Evolutionary conservation across 2,797 vertebrate genomes (phyloP), one percentile per base, ranked within the genome.

Genomic region (Lepidocolaptes lacrymiger): DNA sequence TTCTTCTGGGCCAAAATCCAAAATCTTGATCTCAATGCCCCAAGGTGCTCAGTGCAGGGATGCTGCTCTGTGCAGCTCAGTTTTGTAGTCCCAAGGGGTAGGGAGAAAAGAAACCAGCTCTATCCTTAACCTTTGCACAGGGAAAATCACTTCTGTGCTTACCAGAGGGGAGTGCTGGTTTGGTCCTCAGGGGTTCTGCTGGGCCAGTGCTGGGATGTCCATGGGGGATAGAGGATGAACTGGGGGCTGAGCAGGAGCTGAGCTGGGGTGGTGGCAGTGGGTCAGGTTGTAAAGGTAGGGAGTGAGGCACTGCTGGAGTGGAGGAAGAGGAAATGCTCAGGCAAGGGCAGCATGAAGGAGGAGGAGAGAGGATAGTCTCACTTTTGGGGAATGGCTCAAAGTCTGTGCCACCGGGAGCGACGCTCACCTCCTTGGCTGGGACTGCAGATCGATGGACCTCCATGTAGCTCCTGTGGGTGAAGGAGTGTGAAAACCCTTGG

Each of bases 11-110:
- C 36, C 41, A 86, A 78, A 82, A 81, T 43, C 36, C 37, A 82
- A 75, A 79, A 81, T 37, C 48, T 49, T 59, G 5, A 37, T 73
- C 62, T 81, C 66, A 37, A 0, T 16, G 36, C 43, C 39, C 48
- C 3, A 2, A 67, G 43, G 17, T 0, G 0, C 61, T 88, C 0
- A 0, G 3, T 26, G 39, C 8, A 2, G 27, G 26, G 66, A 59
- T 69, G 69, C 39, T 86, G 39, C 39, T 91, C 58, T 56, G 55
- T 55, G 81, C 49, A 81, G 43, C 51, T 90, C 79, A 81, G 68
- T 90, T 93, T 86, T 62, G 58, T 41, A 52, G 52, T 27, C 55
- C 48, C 15, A 39, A 88, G 77, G 77, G 67, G 37, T 51, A 79
- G 86, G 32, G 28, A 79, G 71, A 76, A 73, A 89, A 69, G 59